Conservation (phyloP, 2,113 vertebrate species). For the Trichechus manatus region DNA sequence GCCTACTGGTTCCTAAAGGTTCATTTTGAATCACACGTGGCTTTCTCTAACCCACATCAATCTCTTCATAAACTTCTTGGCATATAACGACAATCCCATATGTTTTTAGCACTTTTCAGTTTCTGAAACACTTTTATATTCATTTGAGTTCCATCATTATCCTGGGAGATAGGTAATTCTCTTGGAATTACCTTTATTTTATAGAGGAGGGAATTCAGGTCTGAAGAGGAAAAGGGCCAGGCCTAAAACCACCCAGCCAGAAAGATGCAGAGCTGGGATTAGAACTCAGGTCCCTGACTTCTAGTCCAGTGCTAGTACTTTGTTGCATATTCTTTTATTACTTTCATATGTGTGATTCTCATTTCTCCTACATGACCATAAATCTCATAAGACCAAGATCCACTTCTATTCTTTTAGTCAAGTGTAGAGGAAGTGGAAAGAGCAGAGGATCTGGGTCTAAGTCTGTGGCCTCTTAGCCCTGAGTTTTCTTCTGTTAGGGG, state of each 20-base stretch:
- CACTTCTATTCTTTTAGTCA: background rate
- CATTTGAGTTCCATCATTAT: background rate
- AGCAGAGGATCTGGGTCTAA: background rate
- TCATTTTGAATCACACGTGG: background rate
- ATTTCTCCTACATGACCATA: background rate
- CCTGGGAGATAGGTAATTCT: background rate
- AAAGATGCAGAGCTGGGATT: background rate
- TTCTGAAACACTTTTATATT: background rate
- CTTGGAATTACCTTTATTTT: background rate
- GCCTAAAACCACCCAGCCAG: background rate
- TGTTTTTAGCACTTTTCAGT: background rate
- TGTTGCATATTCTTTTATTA: background rate
- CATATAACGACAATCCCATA: fast-evolving
- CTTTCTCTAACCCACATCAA: fast-evolving
- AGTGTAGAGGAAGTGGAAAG: background rate
- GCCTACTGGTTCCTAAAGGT: fast-evolving
- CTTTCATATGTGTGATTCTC: background rate
- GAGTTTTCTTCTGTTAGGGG: background rate
- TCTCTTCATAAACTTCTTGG: background rate
- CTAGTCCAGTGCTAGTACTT: too few relatives aligned
- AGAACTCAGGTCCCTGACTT: background rate
- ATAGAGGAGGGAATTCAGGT: background rate
- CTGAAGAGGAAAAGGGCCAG: background rate
- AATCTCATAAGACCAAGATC: background rate
- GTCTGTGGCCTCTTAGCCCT: background rate